phyloP scores from a whole-genome alignment of 1,140 invertebrate species.

The Drosophila malerkotliana region DNA sequence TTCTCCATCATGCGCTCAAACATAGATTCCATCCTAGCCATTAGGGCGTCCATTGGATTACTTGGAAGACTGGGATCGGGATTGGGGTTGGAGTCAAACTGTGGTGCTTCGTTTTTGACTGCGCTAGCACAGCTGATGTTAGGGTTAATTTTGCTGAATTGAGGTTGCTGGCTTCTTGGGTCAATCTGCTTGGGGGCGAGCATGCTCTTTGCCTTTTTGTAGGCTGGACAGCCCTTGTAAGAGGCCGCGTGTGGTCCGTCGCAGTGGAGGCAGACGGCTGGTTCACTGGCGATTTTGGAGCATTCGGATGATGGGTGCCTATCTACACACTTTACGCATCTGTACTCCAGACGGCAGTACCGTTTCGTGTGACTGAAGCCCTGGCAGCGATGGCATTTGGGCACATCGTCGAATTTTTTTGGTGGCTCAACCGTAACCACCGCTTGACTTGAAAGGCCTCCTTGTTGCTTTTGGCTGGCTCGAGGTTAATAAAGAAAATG shows the following conservation, averaged over 20 bases:
- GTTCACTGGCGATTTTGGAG: neutral
- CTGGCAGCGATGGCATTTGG: neutral
- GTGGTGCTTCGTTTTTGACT: neutral
- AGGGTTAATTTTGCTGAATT: neutral
- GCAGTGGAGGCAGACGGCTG: neutral
- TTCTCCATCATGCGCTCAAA: too few relatives aligned
- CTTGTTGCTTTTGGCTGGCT: too few relatives aligned
- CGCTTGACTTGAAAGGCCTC: too few relatives aligned
- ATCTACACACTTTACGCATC: neutral
- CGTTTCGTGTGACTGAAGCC: neutral
- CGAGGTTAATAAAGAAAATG: too few relatives aligned
- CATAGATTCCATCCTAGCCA: too few relatives aligned
- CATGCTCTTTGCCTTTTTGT: neutral
- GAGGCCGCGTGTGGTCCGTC: neutral
- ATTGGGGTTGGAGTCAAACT: neutral
- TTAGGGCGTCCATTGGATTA: too few relatives aligned
- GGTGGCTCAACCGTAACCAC: neutral
- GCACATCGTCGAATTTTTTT: neutral
- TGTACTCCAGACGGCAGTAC: neutral
- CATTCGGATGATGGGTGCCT: neutral
- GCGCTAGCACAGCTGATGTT: neutral
- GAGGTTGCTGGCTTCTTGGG: neutral
- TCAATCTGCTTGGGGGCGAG: neutral
- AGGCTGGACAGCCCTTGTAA: neutral
- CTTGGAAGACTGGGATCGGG: too few relatives aligned